A percentile compares a stretch with the other conserved stretches of the same genome.
Conservation (phyloP, 1,140 invertebrate genomes). For the Anadara kagoshimensis region DNA sequence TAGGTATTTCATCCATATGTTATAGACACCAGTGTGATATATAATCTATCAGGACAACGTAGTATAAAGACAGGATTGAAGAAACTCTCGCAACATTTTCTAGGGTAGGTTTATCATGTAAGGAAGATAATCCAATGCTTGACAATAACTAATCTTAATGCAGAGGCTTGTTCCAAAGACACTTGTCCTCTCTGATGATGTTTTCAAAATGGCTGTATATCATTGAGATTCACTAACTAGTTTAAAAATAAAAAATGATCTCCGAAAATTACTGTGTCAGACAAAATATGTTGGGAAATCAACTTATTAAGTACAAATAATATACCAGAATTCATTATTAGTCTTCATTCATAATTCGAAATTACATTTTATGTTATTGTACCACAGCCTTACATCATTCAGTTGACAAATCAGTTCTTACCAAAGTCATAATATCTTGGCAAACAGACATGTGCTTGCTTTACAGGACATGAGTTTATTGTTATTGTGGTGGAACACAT, state of each 20-base stretch:
- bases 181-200: not conserved
- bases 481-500: too few relatives aligned
- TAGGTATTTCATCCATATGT: conserved; percentile 88
- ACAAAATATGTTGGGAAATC: too few relatives aligned
- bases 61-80: conserved; percentile 87
- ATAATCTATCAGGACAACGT: conserved; percentile 87
- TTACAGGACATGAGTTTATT: too few relatives aligned
- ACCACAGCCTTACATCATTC: not conserved
- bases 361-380: too few relatives aligned
- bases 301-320: too few relatives aligned
- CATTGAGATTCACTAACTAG: not conserved
- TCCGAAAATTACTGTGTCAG: too few relatives aligned
- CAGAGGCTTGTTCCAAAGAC: not conserved
- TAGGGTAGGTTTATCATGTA: conserved; percentile 73
- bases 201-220: not conserved
- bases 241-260: not conserved
- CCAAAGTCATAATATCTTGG: not conserved
- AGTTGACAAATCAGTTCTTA: not conserved
- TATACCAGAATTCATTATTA: too few relatives aligned
- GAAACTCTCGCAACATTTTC: conserved; percentile 83
- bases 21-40: conserved; percentile 95
- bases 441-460: not conserved
- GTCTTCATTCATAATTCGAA: too few relatives aligned
- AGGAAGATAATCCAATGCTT: not conserved
- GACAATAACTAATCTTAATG: not conserved